phyloP scores from a whole-genome alignment of 2,113 vertebrate genomes.

The Charadrius vociferus region DNA sequence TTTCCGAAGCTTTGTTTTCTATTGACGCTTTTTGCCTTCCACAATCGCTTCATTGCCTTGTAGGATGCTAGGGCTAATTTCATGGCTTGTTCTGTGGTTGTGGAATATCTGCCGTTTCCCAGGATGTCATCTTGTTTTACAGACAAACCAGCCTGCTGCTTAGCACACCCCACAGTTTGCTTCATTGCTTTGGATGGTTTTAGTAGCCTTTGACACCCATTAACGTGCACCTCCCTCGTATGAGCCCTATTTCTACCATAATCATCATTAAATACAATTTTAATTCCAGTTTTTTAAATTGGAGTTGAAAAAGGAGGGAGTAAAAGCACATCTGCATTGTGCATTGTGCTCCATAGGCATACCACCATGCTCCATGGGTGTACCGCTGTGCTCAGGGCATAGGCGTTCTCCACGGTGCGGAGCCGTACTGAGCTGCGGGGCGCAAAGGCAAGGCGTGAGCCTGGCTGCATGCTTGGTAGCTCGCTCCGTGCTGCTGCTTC shows the following conservation, averaged over 20 bases:
- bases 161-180: neutral
- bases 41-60: neutral
- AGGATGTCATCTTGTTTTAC: neutral
- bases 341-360: fast-evolving
- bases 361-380: neutral
- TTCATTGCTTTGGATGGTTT: neutral
- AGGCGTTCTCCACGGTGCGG: neutral
- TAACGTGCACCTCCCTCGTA: neutral
- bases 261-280: neutral
- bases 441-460: neutral
- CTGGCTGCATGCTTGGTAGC: neutral
- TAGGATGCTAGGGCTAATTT: neutral
- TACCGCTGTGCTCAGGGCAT: neutral
- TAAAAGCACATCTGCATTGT: neutral
- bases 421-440: neutral
- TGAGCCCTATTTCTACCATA: neutral
- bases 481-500: neutral
- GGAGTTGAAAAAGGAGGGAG: neutral
- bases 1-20: neutral
- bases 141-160: neutral
- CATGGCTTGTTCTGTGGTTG: neutral
- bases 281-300: neutral
- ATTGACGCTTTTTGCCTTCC: neutral
- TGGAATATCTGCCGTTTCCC: neutral
- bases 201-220: neutral